phyloP scores from a whole-genome alignment of 2,797 vertebrate genomes.

The Okamejei kenojei region DNA sequence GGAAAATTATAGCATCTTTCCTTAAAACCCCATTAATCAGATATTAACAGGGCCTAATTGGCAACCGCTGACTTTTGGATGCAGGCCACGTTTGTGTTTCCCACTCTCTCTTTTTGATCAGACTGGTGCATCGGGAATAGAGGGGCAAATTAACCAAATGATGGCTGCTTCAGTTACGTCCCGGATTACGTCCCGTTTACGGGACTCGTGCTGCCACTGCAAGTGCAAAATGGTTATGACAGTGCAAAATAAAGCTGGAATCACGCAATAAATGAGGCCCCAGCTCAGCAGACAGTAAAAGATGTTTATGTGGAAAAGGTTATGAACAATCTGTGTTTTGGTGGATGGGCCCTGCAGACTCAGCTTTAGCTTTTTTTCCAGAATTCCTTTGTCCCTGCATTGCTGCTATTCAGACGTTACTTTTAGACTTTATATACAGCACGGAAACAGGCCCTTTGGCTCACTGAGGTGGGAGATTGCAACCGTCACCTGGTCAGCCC shows the following conservation, averaged over 20 bases:
- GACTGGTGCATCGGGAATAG: neutral
- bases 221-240: too few relatives aligned
- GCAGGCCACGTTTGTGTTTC: neutral
- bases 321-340: neutral
- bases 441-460: too few relatives aligned
- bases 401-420: too few relatives aligned
- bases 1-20: neutral
- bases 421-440: too few relatives aligned
- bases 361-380: neutral
- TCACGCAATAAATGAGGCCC: neutral
- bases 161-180: neutral
- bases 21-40: constrained; percentile 17
- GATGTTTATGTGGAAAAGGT: neutral
- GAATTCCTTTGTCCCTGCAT: neutral
- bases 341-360: too few relatives aligned
- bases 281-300: neutral
- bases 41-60: neutral
- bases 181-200: neutral
- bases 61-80: neutral
- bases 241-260: neutral
- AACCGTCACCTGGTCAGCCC: too few relatives aligned
- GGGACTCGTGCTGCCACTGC: neutral
- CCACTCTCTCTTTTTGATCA: neutral
- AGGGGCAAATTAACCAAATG: neutral
- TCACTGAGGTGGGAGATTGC: too few relatives aligned